Percentiles rank a stretch among this genome's conserved stretches.
Evolutionary conservation across 2,797 vertebrate species (phyloP).

Genomic region (Linurgus olivaceus): DNA sequence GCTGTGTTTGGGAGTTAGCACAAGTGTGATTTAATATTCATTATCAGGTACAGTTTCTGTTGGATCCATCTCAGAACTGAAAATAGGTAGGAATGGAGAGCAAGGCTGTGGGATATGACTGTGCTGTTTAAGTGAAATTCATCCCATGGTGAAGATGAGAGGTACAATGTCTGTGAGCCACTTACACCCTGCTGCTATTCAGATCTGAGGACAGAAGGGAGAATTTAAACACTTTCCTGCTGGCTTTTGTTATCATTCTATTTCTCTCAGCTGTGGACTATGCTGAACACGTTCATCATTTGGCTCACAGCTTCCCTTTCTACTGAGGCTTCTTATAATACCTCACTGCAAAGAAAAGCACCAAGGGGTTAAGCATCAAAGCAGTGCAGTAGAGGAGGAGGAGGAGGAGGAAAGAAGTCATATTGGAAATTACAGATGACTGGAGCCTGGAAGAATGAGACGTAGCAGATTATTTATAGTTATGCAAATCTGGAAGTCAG

Average conservation of each 20-base stretch:
- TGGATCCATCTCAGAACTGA: not conserved
- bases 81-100: constrained; percentile 18
- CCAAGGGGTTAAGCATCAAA: constrained; percentile 8
- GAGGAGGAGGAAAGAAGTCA: not conserved
- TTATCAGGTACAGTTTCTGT: not conserved
- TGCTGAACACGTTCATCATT: constrained; percentile 1
- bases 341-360: not conserved
- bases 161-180: not conserved
- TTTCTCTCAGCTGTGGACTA: not conserved
- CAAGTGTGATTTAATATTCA: not conserved
- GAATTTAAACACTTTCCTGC: constrained; percentile 52
- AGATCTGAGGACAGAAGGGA: constrained; percentile 27
- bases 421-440: constrained; percentile 1
- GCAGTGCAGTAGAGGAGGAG: not conserved
- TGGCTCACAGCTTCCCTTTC: constrained; percentile 40
- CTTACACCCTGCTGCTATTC: constrained; percentile 43
- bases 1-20: not conserved
- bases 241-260: constrained; percentile 14
- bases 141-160: constrained; percentile 31
- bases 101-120: not conserved
- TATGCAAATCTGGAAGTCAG: constrained; percentile 26
- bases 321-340: not conserved
- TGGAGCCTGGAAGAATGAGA: not conserved
- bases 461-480: constrained; percentile 27
- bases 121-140: not conserved